These are phyloP conservation scores for Eidolon helvum DNA, from an alignment of 2,113 vertebrate species.

Conservation along the genomic window DNA sequence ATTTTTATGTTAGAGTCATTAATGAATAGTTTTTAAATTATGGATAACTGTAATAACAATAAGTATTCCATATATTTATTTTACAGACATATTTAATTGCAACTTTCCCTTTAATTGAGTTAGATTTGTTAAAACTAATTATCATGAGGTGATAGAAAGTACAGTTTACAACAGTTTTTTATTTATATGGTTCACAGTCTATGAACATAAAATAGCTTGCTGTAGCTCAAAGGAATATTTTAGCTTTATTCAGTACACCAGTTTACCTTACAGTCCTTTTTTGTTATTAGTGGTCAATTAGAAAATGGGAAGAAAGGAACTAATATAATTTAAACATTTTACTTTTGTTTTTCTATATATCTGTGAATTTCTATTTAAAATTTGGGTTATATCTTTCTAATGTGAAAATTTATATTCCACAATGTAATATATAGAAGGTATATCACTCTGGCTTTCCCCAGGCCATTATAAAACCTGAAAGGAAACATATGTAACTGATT, in stretches of 20 bases:
- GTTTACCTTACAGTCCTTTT: background rate
- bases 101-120: constrained; percentile 23
- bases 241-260: background rate
- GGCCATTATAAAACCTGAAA: background rate
- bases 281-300: background rate
- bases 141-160: background rate
- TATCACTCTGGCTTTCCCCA: background rate
- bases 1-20: constrained; percentile 25
- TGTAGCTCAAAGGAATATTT: background rate
- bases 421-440: background rate
- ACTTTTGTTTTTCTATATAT: background rate
- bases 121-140: constrained; percentile 39
- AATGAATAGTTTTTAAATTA: constrained; percentile 46
- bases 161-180: background rate
- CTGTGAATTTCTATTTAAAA: background rate
- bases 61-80: constrained; percentile 16
- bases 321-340: background rate
- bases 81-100: constrained; percentile 22
- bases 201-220: background rate
- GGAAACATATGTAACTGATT: constrained; percentile 21
- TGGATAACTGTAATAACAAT: background rate
- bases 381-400: background rate
- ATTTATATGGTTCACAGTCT: background rate
- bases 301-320: constrained; percentile 35
- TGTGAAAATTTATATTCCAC: background rate